Evolutionary conservation across 2,888 invertebrate genomes (phyloP).

Genomic region (Rhaphigaster nebulosa): DNA sequence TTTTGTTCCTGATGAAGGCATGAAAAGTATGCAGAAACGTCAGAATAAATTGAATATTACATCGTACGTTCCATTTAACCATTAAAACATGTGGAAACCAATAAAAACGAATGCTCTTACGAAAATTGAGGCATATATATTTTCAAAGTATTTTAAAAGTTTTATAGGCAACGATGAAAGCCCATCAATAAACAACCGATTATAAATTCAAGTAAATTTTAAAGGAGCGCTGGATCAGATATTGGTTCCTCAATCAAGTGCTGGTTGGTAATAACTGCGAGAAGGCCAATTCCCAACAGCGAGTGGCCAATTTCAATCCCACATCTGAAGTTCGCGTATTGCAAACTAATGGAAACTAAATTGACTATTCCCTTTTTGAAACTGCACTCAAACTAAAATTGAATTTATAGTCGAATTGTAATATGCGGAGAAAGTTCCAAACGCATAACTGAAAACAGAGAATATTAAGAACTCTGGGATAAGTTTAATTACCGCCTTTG

Average conservation of each 20-base stretch:
- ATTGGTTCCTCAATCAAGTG: background rate
- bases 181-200: background rate
- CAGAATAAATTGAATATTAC: too few species aligned
- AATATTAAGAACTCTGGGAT: background rate
- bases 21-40: too few species aligned
- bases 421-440: background rate
- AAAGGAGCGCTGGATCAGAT: background rate
- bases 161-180: background rate
- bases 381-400: background rate
- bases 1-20: too few species aligned
- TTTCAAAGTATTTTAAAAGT: too few species aligned
- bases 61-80: too few species aligned
- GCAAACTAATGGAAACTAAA: constrained; percentile 12
- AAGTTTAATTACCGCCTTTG: background rate
- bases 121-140: too few species aligned
- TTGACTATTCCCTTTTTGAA: constrained; percentile 1
- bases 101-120: too few species aligned
- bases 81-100: too few species aligned
- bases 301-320: background rate
- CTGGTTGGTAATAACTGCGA: background rate
- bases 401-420: background rate
- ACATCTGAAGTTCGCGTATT: background rate
- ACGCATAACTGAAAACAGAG: background rate
- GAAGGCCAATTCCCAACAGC: background rate
- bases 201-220: background rate